Evolutionary conservation across 2,888 invertebrate species (phyloP).

Genomic region (Adineta ricciae): DNA sequence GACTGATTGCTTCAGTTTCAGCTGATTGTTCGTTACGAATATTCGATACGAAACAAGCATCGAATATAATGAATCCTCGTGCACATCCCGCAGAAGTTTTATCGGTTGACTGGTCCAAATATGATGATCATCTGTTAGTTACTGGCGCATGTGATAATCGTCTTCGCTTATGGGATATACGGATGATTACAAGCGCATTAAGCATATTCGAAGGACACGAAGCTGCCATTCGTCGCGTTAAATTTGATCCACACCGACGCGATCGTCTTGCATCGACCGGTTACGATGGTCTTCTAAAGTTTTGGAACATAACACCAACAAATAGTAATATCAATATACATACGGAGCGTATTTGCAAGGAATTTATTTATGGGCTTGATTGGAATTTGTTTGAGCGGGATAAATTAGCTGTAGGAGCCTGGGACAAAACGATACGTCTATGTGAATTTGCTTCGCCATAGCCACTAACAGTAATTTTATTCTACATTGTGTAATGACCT

Average conservation of each 20-base stretch:
- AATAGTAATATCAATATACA: neutral
- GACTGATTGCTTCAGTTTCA: neutral
- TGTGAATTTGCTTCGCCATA: neutral
- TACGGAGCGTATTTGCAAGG: neutral
- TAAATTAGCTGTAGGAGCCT: neutral
- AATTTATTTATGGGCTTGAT: constrained; percentile 13
- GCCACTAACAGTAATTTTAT: neutral
- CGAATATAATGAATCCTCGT: neutral
- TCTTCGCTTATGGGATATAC: constrained; percentile 17
- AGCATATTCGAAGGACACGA: neutral
- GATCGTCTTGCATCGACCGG: neutral
- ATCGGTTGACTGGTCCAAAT: neutral
- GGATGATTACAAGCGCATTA: neutral
- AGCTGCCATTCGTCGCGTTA: neutral
- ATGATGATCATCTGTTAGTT: constrained; percentile 11
- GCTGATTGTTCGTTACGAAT: constrained; percentile 4
- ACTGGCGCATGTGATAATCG: constrained; percentile 11
- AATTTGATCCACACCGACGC: neutral
- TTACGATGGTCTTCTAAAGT: neutral
- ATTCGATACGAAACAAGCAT: neutral
- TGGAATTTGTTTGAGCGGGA: neutral
- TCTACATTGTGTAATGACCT: no score
- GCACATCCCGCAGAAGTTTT: neutral
- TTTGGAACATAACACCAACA: neutral
- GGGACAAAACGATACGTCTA: neutral